phyloP scores from a whole-genome alignment of 2,888 invertebrate species.

The Orchesella flavescens region DNA sequence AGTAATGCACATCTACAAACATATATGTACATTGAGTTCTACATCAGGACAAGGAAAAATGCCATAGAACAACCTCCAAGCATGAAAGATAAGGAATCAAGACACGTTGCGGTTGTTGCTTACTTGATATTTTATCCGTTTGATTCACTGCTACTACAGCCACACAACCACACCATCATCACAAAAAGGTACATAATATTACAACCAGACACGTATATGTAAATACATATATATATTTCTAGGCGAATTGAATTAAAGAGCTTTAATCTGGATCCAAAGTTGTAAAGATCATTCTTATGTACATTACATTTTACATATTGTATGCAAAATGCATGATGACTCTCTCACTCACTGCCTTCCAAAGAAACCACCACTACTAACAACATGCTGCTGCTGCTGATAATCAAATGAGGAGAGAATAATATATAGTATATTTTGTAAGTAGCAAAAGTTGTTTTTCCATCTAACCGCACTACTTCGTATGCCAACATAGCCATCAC shows the following conservation, averaged over 20 bases:
- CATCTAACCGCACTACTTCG: background rate
- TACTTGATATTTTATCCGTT: background rate
- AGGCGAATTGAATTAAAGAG: background rate
- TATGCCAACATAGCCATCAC: too few relatives aligned
- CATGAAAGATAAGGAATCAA: slow-evolving; percentile 7
- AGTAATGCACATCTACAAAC: too few relatives aligned
- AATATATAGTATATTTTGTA: background rate
- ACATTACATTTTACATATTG: background rate
- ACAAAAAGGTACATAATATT: too few relatives aligned
- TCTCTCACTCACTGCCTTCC: too few relatives aligned
- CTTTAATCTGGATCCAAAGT: slow-evolving; percentile 13
- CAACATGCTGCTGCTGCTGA: too few relatives aligned
- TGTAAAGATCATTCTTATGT: background rate
- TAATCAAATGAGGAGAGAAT: slow-evolving; percentile 1
- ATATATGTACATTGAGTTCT: background rate
- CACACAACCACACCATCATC: background rate
- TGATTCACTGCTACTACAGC: background rate
- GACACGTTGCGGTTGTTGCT: background rate
- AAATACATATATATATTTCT: background rate
- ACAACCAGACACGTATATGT: background rate
- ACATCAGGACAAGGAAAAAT: background rate
- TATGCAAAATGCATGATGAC: slow-evolving; percentile 2
- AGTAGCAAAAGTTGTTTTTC: slow-evolving; percentile 8
- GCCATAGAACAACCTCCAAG: background rate
- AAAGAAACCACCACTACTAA: too few relatives aligned